Evolutionary conservation across 2,888 invertebrate genomes (phyloP).

Genomic region (Chirona hameri): DNA sequence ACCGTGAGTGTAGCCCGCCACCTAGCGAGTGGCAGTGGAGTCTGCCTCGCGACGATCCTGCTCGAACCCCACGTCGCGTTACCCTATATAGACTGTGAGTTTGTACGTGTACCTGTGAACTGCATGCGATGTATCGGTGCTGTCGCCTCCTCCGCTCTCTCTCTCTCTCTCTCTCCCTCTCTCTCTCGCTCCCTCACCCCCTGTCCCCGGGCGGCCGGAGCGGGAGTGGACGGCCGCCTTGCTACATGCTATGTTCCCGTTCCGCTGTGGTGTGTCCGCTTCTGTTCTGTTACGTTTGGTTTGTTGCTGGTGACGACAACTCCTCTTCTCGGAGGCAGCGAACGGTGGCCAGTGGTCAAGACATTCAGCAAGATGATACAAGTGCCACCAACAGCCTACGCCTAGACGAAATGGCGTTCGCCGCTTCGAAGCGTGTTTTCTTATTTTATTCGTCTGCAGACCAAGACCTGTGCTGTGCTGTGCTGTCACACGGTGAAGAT

Average conservation of each 20-base stretch:
- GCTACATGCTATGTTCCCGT: not conserved
- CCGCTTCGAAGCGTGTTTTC: too few relatives aligned
- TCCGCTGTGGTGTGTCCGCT: not conserved
- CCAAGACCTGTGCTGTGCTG: too few relatives aligned
- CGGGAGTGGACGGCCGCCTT: not conserved
- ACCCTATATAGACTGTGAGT: slow-evolving; percentile 3
- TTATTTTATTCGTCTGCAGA: too few relatives aligned
- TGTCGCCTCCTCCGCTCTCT: not conserved
- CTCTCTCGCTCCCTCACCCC: not conserved
- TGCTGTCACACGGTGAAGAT: too few relatives aligned
- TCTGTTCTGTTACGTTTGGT: not conserved
- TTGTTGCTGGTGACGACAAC: not conserved
- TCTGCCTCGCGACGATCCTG: not conserved
- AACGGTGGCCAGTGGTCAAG: not conserved
- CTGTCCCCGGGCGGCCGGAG: not conserved
- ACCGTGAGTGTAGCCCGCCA: not conserved
- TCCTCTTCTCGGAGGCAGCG: not conserved
- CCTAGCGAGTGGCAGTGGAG: not conserved
- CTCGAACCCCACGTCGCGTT: not conserved
- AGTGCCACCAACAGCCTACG: too few relatives aligned
- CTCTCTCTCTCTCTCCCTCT: not conserved
- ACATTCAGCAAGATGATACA: not conserved
- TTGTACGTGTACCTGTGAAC: slow-evolving; percentile 25
- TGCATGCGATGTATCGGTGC: not conserved
- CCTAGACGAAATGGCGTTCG: too few relatives aligned